phyloP scores from a whole-genome alignment of 2,888 invertebrate species.

The Meghimatium bilineatum region DNA sequence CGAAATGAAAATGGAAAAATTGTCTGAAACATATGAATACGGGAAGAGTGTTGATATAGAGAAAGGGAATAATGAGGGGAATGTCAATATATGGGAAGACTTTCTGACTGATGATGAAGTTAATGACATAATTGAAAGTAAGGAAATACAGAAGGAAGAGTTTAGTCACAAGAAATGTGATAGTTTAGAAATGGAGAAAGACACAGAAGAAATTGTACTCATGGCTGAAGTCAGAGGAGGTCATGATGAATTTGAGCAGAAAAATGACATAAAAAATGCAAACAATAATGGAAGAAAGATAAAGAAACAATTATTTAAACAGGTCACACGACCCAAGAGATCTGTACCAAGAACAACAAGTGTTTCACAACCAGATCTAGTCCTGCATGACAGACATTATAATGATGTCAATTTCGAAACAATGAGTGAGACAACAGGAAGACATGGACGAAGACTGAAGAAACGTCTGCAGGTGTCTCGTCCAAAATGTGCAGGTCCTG shows the following conservation, averaged over 20 bases:
- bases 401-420: constrained; percentile 30
- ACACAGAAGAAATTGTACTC: background rate
- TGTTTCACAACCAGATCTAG: constrained; percentile 36
- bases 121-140: background rate
- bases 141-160: background rate
- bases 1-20: background rate
- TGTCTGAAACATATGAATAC: background rate
- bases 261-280: background rate
- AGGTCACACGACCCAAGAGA: background rate
- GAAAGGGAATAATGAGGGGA: background rate
- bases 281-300: background rate
- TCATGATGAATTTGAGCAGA: background rate
- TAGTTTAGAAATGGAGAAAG: background rate
- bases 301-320: constrained; percentile 23
- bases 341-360: constrained; percentile 12
- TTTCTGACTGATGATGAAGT: constrained; percentile 39
- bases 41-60: background rate
- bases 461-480: constrained; percentile 27
- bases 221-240: background rate
- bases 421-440: constrained; percentile 45
- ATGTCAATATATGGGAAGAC: constrained; percentile 35
- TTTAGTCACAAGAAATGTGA: background rate
- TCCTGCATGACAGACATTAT: background rate
- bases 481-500: constrained; percentile 36
- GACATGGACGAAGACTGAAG: constrained; percentile 2